Evolutionary conservation across 2,888 invertebrate genomes (phyloP), one percentile per base, ranked within the genome.

Genomic region (Leucoma salicis): DNA sequence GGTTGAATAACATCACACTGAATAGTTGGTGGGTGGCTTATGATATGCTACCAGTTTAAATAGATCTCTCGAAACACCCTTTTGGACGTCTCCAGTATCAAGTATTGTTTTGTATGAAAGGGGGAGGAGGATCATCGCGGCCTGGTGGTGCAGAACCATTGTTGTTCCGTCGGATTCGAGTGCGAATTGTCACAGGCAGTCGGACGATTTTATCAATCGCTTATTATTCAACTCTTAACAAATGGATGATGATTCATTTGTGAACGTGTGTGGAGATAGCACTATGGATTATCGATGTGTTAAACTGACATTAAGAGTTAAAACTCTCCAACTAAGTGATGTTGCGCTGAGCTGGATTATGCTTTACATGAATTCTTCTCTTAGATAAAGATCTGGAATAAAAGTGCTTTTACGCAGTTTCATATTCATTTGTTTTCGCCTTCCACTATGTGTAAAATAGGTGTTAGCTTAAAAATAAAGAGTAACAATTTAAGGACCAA

Each of bases 131-230:
- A 38, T 62, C 79, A 57, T 38, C 34, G 35, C 65, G 66, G 49
- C 40, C 43, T 78, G 83, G 84, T 68, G 62, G 61, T 63, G 50
- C 53, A 48, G 49, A 57, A 69, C 78, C 72, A 82, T 84, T 84
- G 84, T 83, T 76, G 71, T 73, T 73, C 68, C 75, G 72, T 79
- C 70, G 73, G 76, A 79, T 82, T 78, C 72, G 78, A 84, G 82
- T 82, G 82, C 78, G 82, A 82, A 83, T 84, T 83, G 84, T 85
- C 84, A 83, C 78, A 81, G 78, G 69, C 84, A 82, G 80, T 67
- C 70, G 73, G 74, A 69, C 67, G 81, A 79, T 81, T 83, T 81
- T 82, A 82, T 83, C 82, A 82, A 82, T 82, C 77, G 75, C 76
- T 77, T 83, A 82, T 82, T 82, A 81, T 78, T 81, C 74, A 70